Conservation (phyloP, 2,797 vertebrate species). For the Balearica regulorum region DNA sequence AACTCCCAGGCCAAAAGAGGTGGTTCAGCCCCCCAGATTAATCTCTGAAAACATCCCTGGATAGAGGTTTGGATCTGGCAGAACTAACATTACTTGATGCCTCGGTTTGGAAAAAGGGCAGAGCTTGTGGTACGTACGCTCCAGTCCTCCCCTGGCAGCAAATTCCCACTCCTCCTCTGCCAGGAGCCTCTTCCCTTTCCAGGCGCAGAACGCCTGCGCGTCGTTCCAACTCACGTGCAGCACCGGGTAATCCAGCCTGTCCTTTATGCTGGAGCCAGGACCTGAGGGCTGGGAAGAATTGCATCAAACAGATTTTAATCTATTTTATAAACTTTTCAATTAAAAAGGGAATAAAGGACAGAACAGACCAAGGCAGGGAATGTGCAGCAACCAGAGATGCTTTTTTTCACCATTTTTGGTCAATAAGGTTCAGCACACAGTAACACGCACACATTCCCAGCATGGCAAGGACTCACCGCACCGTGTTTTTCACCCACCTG, state of each 20-base stretch:
- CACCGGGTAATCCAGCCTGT: slow-evolving; percentile 85
- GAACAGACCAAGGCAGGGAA: not conserved
- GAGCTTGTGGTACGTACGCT: slow-evolving; percentile 73
- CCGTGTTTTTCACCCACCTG: slow-evolving; percentile 76
- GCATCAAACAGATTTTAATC: not conserved
- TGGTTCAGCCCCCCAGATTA: not conserved
- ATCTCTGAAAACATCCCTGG: not conserved
- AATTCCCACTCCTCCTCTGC: slow-evolving; percentile 95
- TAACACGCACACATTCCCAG: accelerated
- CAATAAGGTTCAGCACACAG: accelerated
- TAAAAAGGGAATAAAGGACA: not conserved
- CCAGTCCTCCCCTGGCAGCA: slow-evolving; percentile 88
- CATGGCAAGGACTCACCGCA: accelerated
- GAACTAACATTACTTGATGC: not conserved
- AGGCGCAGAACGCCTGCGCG: slow-evolving; percentile 85
- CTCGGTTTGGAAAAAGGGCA: not conserved
- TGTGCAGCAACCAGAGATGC: not conserved
- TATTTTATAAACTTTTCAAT: not conserved
- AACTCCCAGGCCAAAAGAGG: not conserved
- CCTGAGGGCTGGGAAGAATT: slow-evolving; percentile 81
- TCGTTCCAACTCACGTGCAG: slow-evolving; percentile 98
- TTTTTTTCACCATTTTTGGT: accelerated
- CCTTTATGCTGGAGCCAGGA: slow-evolving; percentile 87
- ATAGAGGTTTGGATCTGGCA: not conserved
- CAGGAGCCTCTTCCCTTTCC: slow-evolving; percentile 86